phyloP scores from a whole-genome alignment of 2,113 vertebrate species.

The Ailuropoda melanoleuca region DNA sequence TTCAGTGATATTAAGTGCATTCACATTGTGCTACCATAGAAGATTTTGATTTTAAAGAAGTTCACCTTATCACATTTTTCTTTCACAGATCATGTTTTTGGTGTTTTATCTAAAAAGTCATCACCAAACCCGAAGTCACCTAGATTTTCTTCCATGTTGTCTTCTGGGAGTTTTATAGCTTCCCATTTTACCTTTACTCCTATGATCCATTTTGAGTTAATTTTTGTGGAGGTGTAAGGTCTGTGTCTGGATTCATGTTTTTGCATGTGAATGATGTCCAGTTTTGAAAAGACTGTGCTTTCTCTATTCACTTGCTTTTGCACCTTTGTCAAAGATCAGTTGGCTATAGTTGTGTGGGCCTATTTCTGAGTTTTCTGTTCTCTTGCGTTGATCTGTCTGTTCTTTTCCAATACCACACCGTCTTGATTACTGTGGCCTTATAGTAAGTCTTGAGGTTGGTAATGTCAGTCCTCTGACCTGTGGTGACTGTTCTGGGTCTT shows the following conservation, averaged over 20 bases:
- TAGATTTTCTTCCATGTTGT: background rate
- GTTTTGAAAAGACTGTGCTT: background rate
- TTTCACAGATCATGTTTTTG: background rate
- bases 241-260: background rate
- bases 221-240: background rate
- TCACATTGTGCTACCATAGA: background rate
- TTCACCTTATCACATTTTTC: background rate
- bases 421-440: background rate
- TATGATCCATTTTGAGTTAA: background rate
- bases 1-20: background rate
- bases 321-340: background rate
- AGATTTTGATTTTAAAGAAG: background rate
- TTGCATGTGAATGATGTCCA: background rate
- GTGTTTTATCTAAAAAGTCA: background rate
- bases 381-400: background rate
- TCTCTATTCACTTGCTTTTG: background rate
- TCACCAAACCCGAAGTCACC: background rate
- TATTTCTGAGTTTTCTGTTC: background rate
- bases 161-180: background rate
- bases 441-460: background rate
- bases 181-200: background rate
- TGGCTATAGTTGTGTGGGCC: background rate
- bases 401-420: background rate
- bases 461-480: background rate
- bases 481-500: background rate